phyloP scores from a whole-genome alignment of 2,797 vertebrate genomes.

The Pseudochromis fuscus region DNA sequence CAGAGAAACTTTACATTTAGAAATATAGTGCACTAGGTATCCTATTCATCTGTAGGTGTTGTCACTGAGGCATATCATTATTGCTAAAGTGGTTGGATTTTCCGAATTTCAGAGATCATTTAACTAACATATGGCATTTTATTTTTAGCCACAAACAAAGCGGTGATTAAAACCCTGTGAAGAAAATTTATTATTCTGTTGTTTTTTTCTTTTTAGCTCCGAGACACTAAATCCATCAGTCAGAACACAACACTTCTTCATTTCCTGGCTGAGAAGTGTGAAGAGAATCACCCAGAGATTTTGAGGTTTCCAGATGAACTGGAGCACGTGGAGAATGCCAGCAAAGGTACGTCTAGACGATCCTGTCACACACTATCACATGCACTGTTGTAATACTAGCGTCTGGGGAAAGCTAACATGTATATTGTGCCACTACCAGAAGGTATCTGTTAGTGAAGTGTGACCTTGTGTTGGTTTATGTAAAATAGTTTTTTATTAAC shows the following conservation, averaged over 20 bases:
- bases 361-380: not conserved
- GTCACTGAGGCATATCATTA: not conserved
- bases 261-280: slow-evolving; percentile 94
- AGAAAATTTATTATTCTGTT: not conserved
- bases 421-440: not conserved
- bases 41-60: not conserved
- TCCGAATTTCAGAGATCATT: not conserved
- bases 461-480: not conserved
- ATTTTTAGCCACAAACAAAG: not conserved
- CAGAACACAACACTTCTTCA: slow-evolving; percentile 94
- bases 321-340: slow-evolving; percentile 93
- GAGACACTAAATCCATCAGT: slow-evolving; percentile 95
- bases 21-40: not conserved
- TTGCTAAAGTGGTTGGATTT: not conserved
- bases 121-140: not conserved
- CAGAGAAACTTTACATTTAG: not conserved
- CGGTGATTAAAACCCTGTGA: not conserved
- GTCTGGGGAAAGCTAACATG: not conserved
- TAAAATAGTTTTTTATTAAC: slow-evolving; percentile 10
- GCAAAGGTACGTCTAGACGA: slow-evolving; percentile 88
- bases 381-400: not conserved
- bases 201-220: slow-evolving; percentile 83
- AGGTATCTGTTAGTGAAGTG: not conserved
- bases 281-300: slow-evolving; percentile 89
- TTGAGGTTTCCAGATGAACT: slow-evolving; percentile 95